A percentile compares a stretch with the other conserved stretches of the same genome.
Evolutionary conservation across 2,888 invertebrate genomes (phyloP).

Genomic region (Macaria notata): DNA sequence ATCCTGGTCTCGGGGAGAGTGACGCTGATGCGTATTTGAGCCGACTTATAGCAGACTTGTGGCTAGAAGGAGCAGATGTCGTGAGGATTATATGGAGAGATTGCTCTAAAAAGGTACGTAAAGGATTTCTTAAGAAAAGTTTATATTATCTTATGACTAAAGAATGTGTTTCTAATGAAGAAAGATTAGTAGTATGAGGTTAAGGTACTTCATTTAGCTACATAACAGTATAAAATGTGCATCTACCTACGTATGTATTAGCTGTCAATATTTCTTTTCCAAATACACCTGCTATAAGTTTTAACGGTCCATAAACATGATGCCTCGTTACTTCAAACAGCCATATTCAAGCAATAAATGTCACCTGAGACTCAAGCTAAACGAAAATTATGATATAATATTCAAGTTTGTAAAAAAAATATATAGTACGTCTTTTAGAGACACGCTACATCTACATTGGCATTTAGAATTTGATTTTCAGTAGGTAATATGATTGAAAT

Average conservation of each 20-base stretch:
- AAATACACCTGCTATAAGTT: background rate
- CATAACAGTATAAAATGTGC: too few relatives aligned
- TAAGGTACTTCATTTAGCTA: too few relatives aligned
- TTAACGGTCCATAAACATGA: slow-evolving; percentile 4
- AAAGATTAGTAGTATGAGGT: too few relatives aligned
- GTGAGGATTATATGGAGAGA: slow-evolving; percentile 74
- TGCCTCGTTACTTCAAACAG: slow-evolving; percentile 11
- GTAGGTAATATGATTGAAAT: background rate
- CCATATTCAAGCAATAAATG: slow-evolving; percentile 22
- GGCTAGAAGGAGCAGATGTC: slow-evolving; percentile 74
- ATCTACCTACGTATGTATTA: too few relatives aligned
- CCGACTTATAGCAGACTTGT: slow-evolving; percentile 70
- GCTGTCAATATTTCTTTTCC: too few relatives aligned
- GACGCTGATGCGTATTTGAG: slow-evolving; percentile 65
- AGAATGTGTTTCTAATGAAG: too few relatives aligned
- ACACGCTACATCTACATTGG: too few relatives aligned
- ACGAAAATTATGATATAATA: slow-evolving; percentile 12
- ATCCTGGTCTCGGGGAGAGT: slow-evolving; percentile 49
- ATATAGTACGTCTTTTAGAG: too few relatives aligned
- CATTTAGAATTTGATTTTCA: background rate
- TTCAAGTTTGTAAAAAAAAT: too few relatives aligned
- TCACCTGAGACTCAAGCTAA: slow-evolving; percentile 31
- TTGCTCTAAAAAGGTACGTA: slow-evolving; percentile 73
- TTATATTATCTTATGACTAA: too few relatives aligned
- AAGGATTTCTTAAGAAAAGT: too few relatives aligned